Evolutionary conservation across 2,797 vertebrate genomes (phyloP).

Genomic region (Pelobates cultripes): DNA sequence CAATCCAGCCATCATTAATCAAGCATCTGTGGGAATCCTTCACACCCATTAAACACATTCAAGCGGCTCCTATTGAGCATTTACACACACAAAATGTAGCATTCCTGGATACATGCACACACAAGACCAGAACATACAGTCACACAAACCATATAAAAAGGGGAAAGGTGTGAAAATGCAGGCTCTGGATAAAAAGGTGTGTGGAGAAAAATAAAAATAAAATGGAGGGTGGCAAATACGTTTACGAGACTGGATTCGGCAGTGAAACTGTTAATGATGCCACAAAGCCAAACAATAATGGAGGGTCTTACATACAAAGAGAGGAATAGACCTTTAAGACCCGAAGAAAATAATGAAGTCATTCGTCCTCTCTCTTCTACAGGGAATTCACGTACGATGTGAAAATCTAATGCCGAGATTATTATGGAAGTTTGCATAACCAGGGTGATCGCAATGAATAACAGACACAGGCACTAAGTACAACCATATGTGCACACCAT

Average conservation of each 20-base stretch:
- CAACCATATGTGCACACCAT: conserved; percentile 13
- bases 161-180: no score
- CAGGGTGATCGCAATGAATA: conserved; percentile 16
- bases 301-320: not conserved
- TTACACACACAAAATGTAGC: no score
- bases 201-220: no score
- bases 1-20: not conserved
- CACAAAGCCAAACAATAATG: no score
- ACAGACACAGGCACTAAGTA: conserved; percentile 24
- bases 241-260: no score
- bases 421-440: conserved; percentile 31
- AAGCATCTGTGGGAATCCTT: not conserved
- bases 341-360: not conserved
- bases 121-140: no score
- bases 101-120: no score
- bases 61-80: no score
- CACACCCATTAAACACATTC: not conserved
- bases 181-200: no score
- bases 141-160: no score
- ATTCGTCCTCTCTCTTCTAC: not conserved
- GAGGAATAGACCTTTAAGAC: not conserved
- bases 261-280: no score
- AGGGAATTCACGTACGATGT: conserved; percentile 12
- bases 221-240: no score
- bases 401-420: not conserved